Conservation (phyloP, 2,113 vertebrate genomes). For the Sinocyclocheilus maitianheensis region DNA sequence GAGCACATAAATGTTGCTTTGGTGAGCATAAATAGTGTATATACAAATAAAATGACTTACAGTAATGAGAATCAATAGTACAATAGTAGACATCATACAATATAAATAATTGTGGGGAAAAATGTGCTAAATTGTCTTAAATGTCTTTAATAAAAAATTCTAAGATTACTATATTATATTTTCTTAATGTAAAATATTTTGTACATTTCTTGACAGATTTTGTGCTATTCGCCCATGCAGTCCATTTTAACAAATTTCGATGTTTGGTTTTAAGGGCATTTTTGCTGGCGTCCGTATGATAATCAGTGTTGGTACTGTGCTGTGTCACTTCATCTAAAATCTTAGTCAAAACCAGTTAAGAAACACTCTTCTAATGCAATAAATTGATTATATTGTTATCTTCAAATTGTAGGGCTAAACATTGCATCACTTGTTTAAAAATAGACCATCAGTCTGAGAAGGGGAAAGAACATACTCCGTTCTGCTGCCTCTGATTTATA, state of each 20-base stretch:
- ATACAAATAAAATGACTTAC: no score
- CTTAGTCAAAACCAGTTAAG: not conserved
- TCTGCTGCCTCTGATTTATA: conserved; percentile 24
- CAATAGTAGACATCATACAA: no score
- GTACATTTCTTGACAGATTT: not conserved
- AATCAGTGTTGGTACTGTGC: not conserved
- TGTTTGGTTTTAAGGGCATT: not conserved
- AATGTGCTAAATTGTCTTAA: not conserved
- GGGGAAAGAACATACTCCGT: conserved; percentile 11
- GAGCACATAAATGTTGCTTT: no score
- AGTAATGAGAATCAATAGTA: not conserved
- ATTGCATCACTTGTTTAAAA: conserved; percentile 39
- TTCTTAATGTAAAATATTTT: not conserved
- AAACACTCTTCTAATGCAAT: not conserved
- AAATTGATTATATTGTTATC: not conserved
- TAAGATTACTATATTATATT: not conserved
- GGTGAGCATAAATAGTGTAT: no score
- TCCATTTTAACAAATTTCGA: not conserved
- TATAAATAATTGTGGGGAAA: no score
- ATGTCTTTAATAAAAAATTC: no score
- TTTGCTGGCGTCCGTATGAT: not conserved
- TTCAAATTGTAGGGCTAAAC: conserved; percentile 15
- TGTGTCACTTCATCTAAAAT: not conserved
- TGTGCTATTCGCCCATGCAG: not conserved
- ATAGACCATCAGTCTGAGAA: conserved; percentile 40